Base-by-base conservation (phyloP, 2,113 vertebrate species). In the Talpa occidentalis region DNA sequence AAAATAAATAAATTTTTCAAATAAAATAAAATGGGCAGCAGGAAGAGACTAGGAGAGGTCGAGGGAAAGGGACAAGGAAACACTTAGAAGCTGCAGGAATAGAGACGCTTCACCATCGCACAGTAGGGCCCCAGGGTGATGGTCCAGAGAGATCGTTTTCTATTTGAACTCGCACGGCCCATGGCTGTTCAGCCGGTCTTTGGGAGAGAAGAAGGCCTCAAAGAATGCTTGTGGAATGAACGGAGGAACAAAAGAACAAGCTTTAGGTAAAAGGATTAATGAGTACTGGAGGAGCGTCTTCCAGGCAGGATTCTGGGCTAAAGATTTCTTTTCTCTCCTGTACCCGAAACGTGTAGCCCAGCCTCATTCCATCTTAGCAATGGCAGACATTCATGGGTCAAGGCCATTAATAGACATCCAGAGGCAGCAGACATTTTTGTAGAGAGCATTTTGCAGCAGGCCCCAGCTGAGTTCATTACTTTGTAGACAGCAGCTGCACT, bases 381-480 rank as follows among this genome's bases (percentile, higher is more conserved):
- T 72, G 67, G 60, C 30, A 92, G 83, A 70, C 6, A 69, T 59
- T 90, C 66, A 90, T 47, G 8, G 73, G 49, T 90, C 91, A 94
- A 94, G 88, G 77, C 7, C 78, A 90, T 89, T 95, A 95, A 86
- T 60, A 96, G 37, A 82, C 54, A 93, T 84, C 72, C 59, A 93
- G 78, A 49, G 79, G 64, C 85, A 91, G 56, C 42, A 79, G 28
- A 79, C 22, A 35, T 79, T 95, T 96, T 90, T 74, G 69, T 81
- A 88, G 73, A 97, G 95, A 90, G n/a, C n/a, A 47, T 96, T 90
- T 91, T 91, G 42, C 62, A 94, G 37, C 76, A 52, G 28, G 30
- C 22, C 93, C 44, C 93, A 87, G 52, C 52, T 89, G 87, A 95
- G 60, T 94, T 93, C 78, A 86, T 93, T 92, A 88, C 44, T 95